Evolutionary conservation across 2,797 vertebrate species (phyloP).

Genomic region (Benthosema pterotum): DNA sequence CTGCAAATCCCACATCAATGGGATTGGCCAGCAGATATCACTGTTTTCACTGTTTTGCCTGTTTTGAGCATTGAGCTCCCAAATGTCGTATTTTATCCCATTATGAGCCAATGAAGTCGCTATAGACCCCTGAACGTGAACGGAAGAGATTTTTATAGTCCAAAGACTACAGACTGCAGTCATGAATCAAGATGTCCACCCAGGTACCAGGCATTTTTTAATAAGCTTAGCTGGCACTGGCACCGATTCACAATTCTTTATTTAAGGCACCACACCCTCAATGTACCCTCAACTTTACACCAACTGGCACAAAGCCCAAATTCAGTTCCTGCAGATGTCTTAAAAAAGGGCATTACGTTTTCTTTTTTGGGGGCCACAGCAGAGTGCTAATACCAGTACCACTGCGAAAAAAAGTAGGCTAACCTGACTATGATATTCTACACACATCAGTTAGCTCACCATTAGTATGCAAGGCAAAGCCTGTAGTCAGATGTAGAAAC

Average conservation of each 20-base stretch:
- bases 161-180: too few relatives aligned
- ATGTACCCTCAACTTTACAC: neutral
- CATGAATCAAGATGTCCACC: too few relatives aligned
- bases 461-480: conserved; percentile 65
- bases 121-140: too few relatives aligned
- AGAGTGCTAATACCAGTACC: conserved; percentile 49
- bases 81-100: too few relatives aligned
- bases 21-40: too few relatives aligned
- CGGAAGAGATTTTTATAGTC: too few relatives aligned
- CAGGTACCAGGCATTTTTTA: too few relatives aligned
- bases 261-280: neutral
- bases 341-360: conserved; percentile 23
- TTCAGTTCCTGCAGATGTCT: conserved; percentile 18
- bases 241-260: conserved; percentile 2
- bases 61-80: too few relatives aligned
- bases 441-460: conserved; percentile 44
- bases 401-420: conserved; percentile 35
- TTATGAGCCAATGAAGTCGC: too few relatives aligned
- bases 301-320: conserved; percentile 18
- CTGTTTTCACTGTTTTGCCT: too few relatives aligned
- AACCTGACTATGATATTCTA: conserved; percentile 39
- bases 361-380: conserved; percentile 26
- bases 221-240: too few relatives aligned
- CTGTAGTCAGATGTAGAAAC: conserved; percentile 60
- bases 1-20: too few relatives aligned